Conservation (phyloP, 1,140 invertebrate genomes). For the Cydia fagiglandana region DNA sequence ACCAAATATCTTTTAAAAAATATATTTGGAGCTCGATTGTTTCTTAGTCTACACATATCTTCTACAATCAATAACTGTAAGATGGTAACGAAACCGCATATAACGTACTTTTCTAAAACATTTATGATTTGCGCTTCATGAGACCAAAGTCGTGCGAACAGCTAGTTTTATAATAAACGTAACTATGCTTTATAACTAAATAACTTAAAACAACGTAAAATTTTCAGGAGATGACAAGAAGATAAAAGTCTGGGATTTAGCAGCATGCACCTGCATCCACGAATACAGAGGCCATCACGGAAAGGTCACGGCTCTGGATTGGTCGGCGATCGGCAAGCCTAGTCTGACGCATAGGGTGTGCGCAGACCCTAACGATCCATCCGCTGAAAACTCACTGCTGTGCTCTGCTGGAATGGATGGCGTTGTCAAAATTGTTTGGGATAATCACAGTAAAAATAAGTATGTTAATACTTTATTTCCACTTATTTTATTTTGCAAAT, state of each 20-base stretch:
- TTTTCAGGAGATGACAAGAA: slow-evolving; percentile 79
- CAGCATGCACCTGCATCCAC: slow-evolving; percentile 79
- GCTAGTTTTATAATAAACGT: background rate
- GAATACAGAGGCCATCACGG: slow-evolving; percentile 90
- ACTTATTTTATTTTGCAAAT: background rate
- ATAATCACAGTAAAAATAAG: slow-evolving; percentile 72
- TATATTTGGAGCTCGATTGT: too few relatives aligned
- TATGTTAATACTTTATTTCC: slow-evolving; percentile 47
- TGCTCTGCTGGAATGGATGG: slow-evolving; percentile 77
- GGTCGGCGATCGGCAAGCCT: slow-evolving; percentile 72
- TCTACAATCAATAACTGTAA: too few relatives aligned
- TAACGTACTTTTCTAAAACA: too few relatives aligned
- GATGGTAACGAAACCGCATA: too few relatives aligned
- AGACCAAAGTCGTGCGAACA: too few relatives aligned
- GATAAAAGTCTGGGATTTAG: slow-evolving; percentile 81
- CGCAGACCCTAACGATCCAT: slow-evolving; percentile 50
- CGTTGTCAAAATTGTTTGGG: slow-evolving; percentile 70
- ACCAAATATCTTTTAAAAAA: too few relatives aligned
- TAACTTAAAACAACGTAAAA: slow-evolving; percentile 20
- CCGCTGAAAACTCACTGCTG: slow-evolving; percentile 62
- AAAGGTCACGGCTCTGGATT: slow-evolving; percentile 85
- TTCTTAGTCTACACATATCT: too few relatives aligned
- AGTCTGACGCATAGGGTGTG: slow-evolving; percentile 80
- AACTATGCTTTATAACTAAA: background rate
- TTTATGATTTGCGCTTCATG: too few relatives aligned